Percentiles rank a stretch among this genome's conserved stretches.
Conservation (phyloP, 2,888 invertebrate genomes). For the Epinotia ramella region DNA sequence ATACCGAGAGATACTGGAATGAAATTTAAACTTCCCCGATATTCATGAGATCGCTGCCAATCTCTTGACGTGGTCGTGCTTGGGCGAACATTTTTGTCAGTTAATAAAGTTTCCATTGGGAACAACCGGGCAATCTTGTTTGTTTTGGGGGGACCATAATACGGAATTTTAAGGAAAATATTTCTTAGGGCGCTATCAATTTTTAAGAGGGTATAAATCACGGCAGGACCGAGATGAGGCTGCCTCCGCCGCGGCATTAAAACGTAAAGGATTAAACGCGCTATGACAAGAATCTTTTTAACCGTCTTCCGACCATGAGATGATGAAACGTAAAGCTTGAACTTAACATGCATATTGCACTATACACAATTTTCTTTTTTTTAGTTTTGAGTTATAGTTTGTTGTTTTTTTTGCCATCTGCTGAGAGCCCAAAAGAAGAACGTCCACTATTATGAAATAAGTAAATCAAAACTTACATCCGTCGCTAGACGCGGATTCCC, state of each 20-base stretch:
- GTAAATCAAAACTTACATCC: too few relatives aligned
- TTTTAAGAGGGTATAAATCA: constrained; percentile 34
- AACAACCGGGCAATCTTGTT: constrained; percentile 21
- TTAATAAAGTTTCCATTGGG: constrained; percentile 43
- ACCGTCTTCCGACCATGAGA: background rate
- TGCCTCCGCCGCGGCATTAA: background rate
- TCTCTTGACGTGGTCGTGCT: constrained; percentile 39
- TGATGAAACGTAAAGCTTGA: background rate
- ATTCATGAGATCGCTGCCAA: constrained; percentile 41
- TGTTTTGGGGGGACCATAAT: constrained; percentile 24
- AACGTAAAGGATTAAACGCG: constrained; percentile 3
- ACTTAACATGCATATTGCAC: background rate
- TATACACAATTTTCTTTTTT: background rate
- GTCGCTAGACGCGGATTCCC: too few relatives aligned
- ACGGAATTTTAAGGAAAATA: constrained; percentile 25
- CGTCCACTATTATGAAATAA: too few relatives aligned
- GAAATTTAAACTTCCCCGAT: constrained; percentile 41
- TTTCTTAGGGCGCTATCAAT: constrained; percentile 32
- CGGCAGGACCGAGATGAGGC: constrained; percentile 2
- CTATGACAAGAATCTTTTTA: constrained; percentile 8
- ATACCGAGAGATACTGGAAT: constrained; percentile 37
- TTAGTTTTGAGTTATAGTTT: too few relatives aligned
- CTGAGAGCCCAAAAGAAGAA: too few relatives aligned
- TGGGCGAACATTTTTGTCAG: constrained; percentile 41
- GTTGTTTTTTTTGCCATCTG: background rate